Evolutionary conservation across 2,113 vertebrate species (phyloP).

Genomic region (Etheostoma spectabile): DNA sequence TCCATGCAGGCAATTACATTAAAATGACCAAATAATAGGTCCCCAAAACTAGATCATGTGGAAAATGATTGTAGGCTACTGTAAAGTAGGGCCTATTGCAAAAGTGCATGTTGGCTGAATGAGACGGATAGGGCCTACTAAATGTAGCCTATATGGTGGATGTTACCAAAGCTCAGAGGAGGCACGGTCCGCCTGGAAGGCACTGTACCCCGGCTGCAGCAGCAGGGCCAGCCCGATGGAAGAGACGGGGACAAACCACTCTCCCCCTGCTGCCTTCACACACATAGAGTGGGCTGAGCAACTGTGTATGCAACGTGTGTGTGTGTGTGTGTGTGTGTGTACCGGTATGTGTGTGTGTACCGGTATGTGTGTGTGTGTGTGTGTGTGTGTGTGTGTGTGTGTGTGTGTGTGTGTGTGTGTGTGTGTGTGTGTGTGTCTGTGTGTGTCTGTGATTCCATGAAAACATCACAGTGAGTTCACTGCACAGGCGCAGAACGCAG

Average conservation of each 20-base stretch:
- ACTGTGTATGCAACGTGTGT: neutral
- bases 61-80: too few relatives aligned
- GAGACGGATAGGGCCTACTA: neutral
- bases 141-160: neutral
- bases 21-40: too few relatives aligned
- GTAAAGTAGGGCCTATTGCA: neutral
- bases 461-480: constrained; percentile 62
- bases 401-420: constrained; percentile 18
- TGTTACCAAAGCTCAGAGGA: constrained; percentile 16
- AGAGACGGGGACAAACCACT: neutral
- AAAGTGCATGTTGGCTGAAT: neutral
- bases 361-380: constrained; percentile 18
- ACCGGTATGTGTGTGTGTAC: neutral
- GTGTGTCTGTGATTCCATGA: constrained; percentile 60
- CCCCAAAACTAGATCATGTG: neutral
- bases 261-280: constrained; percentile 29
- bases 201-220: neutral
- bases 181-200: neutral
- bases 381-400: constrained; percentile 15
- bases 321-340: constrained; percentile 20
- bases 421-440: constrained; percentile 14
- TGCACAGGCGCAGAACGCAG: constrained; percentile 75
- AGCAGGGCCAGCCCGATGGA: constrained; percentile 71
- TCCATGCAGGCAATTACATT: neutral
- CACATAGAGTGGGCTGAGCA: constrained; percentile 32